Percentiles rank a stretch among this genome's conserved stretches.
Evolutionary conservation across 1,140 invertebrate genomes (phyloP).

Genomic region (Drosophila sp.): DNA sequence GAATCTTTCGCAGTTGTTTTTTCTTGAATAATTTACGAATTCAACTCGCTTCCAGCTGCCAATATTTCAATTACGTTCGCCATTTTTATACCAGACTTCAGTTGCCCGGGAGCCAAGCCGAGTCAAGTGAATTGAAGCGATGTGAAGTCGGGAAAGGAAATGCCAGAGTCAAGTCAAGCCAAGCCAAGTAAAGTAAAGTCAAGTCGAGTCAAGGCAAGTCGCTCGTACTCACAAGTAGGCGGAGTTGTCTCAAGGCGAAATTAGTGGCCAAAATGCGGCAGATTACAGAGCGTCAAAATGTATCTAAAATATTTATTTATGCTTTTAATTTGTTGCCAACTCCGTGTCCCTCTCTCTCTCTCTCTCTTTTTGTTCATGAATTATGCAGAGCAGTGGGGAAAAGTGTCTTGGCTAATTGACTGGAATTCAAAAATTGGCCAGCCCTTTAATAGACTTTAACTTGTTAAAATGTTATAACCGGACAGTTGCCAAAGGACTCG

Average conservation of each 20-base stretch:
- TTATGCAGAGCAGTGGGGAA: constrained; percentile 38
- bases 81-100: constrained; percentile 44
- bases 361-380: constrained; percentile 21
- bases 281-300: constrained; percentile 73
- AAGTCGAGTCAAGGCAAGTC: constrained; percentile 8
- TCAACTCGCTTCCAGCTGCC: constrained; percentile 47
- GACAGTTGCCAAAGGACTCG: background rate
- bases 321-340: constrained; percentile 71
- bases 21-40: constrained; percentile 64
- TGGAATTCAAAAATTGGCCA: constrained; percentile 16
- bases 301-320: constrained; percentile 76
- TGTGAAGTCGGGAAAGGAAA: no score
- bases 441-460: constrained; percentile 20
- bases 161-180: constrained; percentile 1
- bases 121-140: background rate
- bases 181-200: constrained; percentile 4
- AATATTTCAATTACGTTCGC: constrained; percentile 69
- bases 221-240: constrained; percentile 54
- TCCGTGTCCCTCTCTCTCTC: background rate
- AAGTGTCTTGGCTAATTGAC: constrained; percentile 47
- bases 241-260: constrained; percentile 73
- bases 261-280: constrained; percentile 79
- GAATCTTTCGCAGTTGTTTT: constrained; percentile 1
- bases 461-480: constrained; percentile 13
- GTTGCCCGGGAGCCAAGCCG: constrained; percentile 35